These are phyloP conservation scores for Festucalex cinctus DNA, from an alignment of 2,113 vertebrate genomes.

Conservation along the genomic window DNA sequence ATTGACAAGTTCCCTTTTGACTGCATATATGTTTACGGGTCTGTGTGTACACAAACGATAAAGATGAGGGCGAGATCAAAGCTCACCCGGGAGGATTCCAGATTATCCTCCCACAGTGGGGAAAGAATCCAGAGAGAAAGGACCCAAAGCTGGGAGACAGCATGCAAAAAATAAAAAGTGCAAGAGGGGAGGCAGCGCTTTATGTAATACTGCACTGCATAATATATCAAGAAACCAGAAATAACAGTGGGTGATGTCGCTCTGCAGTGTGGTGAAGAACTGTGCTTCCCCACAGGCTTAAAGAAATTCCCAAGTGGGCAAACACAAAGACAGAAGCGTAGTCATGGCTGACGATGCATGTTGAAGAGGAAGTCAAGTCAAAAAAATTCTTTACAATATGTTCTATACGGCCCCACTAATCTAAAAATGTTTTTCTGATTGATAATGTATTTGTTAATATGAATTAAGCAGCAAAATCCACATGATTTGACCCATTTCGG, in stretches of 20 bases:
- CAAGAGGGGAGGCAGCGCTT: conserved; percentile 48
- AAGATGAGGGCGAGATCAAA: conserved; percentile 50
- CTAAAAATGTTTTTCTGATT: too few species aligned
- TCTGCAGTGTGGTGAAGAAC: conserved; percentile 36
- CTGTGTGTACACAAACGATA: not conserved
- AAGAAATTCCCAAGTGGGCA: conserved; percentile 22
- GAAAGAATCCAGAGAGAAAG: conserved; percentile 52
- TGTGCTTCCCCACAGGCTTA: conserved; percentile 32
- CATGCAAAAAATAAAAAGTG: conserved; percentile 24
- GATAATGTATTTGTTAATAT: too few species aligned
- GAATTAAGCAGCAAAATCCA: too few species aligned
- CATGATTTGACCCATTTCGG: too few species aligned
- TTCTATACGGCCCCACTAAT: too few species aligned
- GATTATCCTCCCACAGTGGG: conserved; percentile 57
- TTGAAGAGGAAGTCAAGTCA: not conserved
- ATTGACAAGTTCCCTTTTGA: conserved; percentile 22
- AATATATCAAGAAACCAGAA: conserved; percentile 53
- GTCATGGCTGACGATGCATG: conserved; percentile 7
- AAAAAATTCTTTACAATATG: too few species aligned
- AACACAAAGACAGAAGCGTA: conserved; percentile 7
- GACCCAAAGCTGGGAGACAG: conserved; percentile 42
- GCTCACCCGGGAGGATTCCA: conserved; percentile 48
- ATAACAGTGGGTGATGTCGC: conserved; percentile 47
- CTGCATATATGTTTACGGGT: not conserved
- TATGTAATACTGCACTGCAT: conserved; percentile 63